Base-by-base conservation (phyloP, 2,888 invertebrate species). In the Liopterus haemorrhoidalis region DNA sequence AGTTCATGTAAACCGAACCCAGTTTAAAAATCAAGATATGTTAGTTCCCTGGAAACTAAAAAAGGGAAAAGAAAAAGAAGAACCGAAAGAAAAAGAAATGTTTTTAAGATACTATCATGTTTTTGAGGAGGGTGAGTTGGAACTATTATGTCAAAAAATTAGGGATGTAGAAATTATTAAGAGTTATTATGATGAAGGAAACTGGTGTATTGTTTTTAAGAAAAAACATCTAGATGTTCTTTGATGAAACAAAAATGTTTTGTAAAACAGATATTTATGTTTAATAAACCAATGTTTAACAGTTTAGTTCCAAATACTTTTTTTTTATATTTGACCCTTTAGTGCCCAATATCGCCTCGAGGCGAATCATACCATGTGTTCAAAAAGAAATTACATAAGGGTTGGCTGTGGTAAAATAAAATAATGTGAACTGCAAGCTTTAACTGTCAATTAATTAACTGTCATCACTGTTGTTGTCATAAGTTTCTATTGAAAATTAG, bases 1-100 rank as follows among this genome's bases (percentile, higher is more conserved):
- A 0, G 75, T 99, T 14, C 97, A 99, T 63, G 81, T 82, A 37
- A 95, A 95, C 63, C 75, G 94, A 45, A 94, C 91, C 0, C 80
- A 88, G 58, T 99, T 99, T 67, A 74, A 79, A 58, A 81, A 91
- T 56, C 84, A 85, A 54, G 97, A 99, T 67, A 68, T 97, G 48
- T 72, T 99, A 21, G 97, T 99, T 0, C 97, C 97, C 0, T 99
- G 99, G 99, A 90, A 89, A 60, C 68, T 85, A 27, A 83, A 80
- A 55, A 32, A 39, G 27, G 33, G 22, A 16, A 19, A 37, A 16
- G 37, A 37, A 46, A 62, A 61, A n/a, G 59, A 66, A 16, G 68
- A 69, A 46, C 66, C 68, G 42, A 49, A 66, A 11, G 62, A 69
- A 1, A 56, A 61, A 27, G 70, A 67, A n/a, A 75, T 78, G 3